Base-by-base conservation (phyloP, 35 echinoderm and acorn worm genomes). In the Amphiura filiformis region DNA sequence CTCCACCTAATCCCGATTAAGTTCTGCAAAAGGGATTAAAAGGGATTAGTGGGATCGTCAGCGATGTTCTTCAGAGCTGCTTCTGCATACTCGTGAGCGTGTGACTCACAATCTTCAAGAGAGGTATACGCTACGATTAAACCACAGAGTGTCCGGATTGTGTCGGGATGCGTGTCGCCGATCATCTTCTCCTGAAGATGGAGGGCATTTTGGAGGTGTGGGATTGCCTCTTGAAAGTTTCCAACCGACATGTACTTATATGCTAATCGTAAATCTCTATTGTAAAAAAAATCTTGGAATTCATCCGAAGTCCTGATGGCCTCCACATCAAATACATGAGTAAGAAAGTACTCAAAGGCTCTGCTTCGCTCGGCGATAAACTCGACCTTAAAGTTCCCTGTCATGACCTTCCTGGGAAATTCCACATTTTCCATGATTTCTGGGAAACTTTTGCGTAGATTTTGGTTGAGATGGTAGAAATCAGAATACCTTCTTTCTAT, bases 111-210 rank as follows among this genome's bases (percentile, higher is more conserved):
- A 23, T 93, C 95, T 40, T 92, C 90, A 47, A 91, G 49, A 0
- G 92, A 92, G 26, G 81, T 91, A 75, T 98, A 98, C 15, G 93
- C 92, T 39, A 98, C 96, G 12, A 98, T 94, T 0, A 98, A 86
- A 9, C 89, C 96, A 83, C 96, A 98, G 34, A 92, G 79, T 14
- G 96, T 98, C 34, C 86, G 75, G 0, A 94, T 84, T 0, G 92
- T 94, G 61, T 94, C 89, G 34, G 52, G 92, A 80, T 98, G 89
- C n/a, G 85, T 76, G 23, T 89, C 89, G 0, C 96, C 96, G 0
- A 98, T 65, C 76, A 98, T 90, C 76, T 98, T 98, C 38, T 94
- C 96, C 78, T 98, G 96, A 26, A 98, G 86, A 61, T 98, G 96
- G 13, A 93, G 84, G 0, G 92, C 92, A 89, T 98, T 98, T 85